A percentile compares a stretch with the other conserved stretches of the same genome.
phyloP scores from a whole-genome alignment of 2,113 vertebrate genomes.

The Bucco capensis region DNA sequence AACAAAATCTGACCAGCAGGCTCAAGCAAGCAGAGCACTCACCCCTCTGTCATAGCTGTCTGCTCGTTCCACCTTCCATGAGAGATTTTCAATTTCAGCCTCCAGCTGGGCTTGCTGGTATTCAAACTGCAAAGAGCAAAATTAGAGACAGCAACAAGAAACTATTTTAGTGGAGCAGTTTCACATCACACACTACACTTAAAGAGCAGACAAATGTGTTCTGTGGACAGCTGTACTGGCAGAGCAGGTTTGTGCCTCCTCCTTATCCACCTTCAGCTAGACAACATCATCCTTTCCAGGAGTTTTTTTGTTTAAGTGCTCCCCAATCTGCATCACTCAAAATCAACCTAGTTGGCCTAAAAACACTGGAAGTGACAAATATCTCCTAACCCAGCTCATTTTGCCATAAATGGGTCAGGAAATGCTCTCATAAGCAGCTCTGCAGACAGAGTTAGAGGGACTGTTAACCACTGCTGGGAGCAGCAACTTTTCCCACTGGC shows the following conservation, averaged over 20 bases:
- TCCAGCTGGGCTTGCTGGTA: slow-evolving; percentile 99
- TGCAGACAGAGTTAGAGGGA: background rate
- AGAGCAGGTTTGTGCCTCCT: background rate
- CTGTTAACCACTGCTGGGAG: background rate
- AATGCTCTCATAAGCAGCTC: background rate
- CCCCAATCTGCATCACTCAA: background rate
- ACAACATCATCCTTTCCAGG: background rate
- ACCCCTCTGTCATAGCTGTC: slow-evolving; percentile 97
- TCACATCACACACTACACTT: background rate
- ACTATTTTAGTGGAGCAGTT: background rate
- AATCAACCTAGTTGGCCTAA: background rate
- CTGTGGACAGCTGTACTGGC: background rate
- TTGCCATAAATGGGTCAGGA: background rate
- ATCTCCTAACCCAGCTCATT: background rate
- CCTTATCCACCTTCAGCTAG: background rate
- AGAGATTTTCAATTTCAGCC: slow-evolving; percentile 98
- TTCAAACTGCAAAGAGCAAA: slow-evolving; percentile 84
- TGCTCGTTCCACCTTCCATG: slow-evolving; percentile 97
- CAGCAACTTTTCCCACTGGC: background rate
- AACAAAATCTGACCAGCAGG: background rate
- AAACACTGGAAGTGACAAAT: background rate
- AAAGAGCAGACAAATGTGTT: background rate
- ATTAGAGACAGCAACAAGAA: background rate
- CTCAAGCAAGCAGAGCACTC: slow-evolving; percentile 44
- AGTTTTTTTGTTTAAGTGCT: background rate